Evolutionary conservation across 2,113 vertebrate species (phyloP).

Genomic region (Acrocephalus arundinaceus): DNA sequence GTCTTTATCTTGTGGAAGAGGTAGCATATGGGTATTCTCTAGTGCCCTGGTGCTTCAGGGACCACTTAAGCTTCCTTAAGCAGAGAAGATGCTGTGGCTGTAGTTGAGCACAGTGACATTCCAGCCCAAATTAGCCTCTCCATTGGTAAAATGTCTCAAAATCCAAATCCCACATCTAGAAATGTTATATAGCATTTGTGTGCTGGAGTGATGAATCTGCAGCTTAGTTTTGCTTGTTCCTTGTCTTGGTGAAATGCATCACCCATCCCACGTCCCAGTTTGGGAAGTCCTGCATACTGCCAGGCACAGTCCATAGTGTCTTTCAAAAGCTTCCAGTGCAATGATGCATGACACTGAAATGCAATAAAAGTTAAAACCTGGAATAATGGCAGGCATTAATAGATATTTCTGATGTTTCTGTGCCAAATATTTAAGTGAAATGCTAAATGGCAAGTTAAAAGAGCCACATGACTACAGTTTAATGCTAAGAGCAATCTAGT

Average conservation of each 20-base stretch:
- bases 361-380: neutral
- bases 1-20: neutral
- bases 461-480: neutral
- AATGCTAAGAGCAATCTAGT: neutral
- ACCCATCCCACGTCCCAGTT: rapidly evolving
- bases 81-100: neutral
- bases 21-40: neutral
- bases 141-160: neutral
- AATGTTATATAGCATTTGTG: neutral
- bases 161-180: neutral
- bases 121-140: neutral
- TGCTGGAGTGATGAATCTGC: neutral
- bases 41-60: neutral
- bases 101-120: neutral
- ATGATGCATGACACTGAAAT: neutral
- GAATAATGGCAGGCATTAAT: neutral
- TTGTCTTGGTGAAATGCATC: neutral
- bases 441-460: neutral
- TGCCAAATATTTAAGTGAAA: neutral
- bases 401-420: neutral
- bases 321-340: neutral
- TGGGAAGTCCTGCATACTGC: neutral
- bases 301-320: neutral
- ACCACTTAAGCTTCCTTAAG: neutral
- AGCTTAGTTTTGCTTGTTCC: neutral